Conservation (phyloP, 2,797 vertebrate species). For the Tangara arthus region DNA sequence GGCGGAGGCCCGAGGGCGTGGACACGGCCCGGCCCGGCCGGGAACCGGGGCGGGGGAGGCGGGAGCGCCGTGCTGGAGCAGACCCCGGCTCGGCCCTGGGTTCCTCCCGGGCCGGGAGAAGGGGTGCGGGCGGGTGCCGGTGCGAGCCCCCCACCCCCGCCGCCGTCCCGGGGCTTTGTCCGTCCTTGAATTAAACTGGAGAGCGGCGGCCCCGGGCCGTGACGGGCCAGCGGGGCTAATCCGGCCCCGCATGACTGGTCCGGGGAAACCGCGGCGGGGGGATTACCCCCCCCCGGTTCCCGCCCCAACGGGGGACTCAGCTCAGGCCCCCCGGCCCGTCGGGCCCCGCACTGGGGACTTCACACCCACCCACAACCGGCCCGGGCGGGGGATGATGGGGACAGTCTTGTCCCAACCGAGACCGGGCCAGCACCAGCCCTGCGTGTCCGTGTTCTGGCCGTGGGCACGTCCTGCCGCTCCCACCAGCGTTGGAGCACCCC, state of each 20-base stretch:
- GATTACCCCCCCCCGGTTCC: slow-evolving; percentile 68
- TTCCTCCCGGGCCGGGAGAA: not conserved
- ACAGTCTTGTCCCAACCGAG: not conserved
- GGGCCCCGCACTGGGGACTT: not conserved
- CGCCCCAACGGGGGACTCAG: not conserved
- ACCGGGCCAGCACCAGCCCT: not conserved
- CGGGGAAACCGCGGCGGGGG: slow-evolving; percentile 83
- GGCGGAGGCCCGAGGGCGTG: slow-evolving; percentile 43
- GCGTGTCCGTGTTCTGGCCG: not conserved
- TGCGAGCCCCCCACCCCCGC: not conserved
- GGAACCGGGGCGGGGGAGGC: not conserved
- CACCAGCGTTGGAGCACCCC: accelerated
- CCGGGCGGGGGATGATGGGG: not conserved
- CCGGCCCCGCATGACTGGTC: slow-evolving; percentile 71
- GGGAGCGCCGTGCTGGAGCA: not conserved
- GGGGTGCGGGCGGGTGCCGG: not conserved
- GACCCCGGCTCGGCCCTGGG: not conserved
- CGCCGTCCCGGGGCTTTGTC: slow-evolving; percentile 2
- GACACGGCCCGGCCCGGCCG: slow-evolving; percentile 2
- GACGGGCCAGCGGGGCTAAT: slow-evolving; percentile 74
- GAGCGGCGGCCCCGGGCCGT: slow-evolving; percentile 29
- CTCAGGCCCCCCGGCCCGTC: not conserved
- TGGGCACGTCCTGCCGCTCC: not conserved
- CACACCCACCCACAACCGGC: not conserved
- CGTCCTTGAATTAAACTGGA: not conserved